These are phyloP conservation scores for Syrrhaptes paradoxus DNA, from an alignment of 2,113 vertebrate species.

Conservation along the genomic window DNA sequence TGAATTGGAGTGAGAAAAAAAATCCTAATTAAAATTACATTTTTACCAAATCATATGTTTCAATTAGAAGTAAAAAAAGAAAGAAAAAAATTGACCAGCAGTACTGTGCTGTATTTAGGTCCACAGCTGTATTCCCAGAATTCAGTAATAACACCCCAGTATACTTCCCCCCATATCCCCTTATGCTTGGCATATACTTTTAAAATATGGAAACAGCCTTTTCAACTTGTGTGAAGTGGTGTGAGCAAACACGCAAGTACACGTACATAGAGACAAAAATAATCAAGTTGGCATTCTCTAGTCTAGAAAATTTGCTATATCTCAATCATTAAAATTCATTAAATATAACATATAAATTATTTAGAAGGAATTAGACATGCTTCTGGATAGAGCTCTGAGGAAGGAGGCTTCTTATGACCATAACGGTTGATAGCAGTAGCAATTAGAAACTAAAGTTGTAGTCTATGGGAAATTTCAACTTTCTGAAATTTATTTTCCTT, in stretches of 20 bases:
- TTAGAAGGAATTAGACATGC: not conserved
- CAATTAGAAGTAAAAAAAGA: not conserved
- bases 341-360: not conserved
- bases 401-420: not conserved
- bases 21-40: not conserved
- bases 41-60: not conserved
- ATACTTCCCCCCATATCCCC: fast-evolving
- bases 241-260: not conserved
- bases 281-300: not conserved
- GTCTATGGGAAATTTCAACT: not conserved
- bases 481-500: not conserved
- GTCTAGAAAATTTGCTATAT: not conserved
- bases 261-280: not conserved
- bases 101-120: fast-evolving
- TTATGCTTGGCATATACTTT: not conserved
- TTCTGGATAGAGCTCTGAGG: not conserved
- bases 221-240: not conserved
- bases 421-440: not conserved
- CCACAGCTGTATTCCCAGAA: not conserved
- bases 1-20: not conserved
- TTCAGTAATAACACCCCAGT: not conserved
- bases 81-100: not conserved
- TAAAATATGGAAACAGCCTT: not conserved
- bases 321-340: not conserved
- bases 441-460: not conserved